Conservation (phyloP, 2,113 vertebrate genomes). For the Calidris pygmaea region DNA sequence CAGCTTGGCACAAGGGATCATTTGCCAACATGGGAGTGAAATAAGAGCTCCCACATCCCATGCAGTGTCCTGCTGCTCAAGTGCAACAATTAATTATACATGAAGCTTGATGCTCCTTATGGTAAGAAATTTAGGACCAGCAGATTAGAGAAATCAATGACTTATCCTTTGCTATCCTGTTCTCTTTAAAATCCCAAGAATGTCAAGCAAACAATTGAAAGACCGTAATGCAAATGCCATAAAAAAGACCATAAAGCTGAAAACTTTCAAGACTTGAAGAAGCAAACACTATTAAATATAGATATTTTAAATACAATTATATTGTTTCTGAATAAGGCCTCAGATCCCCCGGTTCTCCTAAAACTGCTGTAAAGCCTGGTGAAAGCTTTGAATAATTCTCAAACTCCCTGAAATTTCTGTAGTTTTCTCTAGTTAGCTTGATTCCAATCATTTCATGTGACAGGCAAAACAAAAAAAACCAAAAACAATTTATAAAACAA, state of each 20-base stretch:
- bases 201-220: not conserved
- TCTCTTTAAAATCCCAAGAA: not conserved
- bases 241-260: not conserved
- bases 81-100: constrained; percentile 50
- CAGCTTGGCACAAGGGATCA: not conserved
- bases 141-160: constrained; percentile 3
- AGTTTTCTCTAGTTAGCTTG: not conserved
- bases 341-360: not conserved
- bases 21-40: constrained; percentile 28
- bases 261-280: not conserved
- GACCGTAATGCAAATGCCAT: not conserved
- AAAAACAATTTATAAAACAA: not conserved
- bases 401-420: not conserved
- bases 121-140: not conserved
- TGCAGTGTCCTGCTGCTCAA: not conserved
- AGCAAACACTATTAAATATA: not conserved
- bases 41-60: constrained; percentile 26
- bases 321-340: not conserved
- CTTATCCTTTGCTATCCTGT: not conserved
- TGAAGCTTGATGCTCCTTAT: constrained; percentile 26
- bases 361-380: not conserved
- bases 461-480: not conserved
- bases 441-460: not conserved
- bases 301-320: not conserved
- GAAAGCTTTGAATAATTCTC: not conserved